Evolutionary conservation across 2,113 vertebrate genomes (phyloP).

Genomic region (Malurus elegans): DNA sequence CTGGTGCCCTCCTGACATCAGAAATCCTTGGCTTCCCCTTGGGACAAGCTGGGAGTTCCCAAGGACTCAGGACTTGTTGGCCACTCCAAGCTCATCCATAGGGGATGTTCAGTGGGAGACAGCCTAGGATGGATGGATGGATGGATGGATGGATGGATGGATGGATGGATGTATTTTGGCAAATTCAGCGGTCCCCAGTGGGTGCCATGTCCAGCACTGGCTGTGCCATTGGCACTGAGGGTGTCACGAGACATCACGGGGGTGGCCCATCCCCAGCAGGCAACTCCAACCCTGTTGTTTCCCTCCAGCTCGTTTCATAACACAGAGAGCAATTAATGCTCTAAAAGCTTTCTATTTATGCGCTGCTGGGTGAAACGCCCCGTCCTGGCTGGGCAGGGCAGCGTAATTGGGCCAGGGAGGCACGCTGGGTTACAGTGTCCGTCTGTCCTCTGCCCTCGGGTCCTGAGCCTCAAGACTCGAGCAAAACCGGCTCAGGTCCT

Average conservation of each 20-base stretch:
- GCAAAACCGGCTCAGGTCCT: neutral
- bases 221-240: neutral
- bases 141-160: too few species aligned
- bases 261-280: neutral
- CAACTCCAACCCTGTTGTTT: constrained; percentile 34
- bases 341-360: constrained; percentile 62
- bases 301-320: constrained; percentile 45
- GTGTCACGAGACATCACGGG: neutral
- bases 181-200: accelerated
- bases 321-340: constrained; percentile 54
- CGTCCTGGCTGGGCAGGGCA: constrained; percentile 34
- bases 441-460: constrained; percentile 17
- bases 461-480: neutral
- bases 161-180: neutral
- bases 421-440: constrained; percentile 13
- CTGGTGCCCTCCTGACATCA: neutral
- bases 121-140: too few species aligned
- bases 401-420: constrained; percentile 53
- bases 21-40: neutral
- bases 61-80: accelerated
- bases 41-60: neutral
- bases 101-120: neutral
- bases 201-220: neutral
- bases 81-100: neutral
- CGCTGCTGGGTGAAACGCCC: constrained; percentile 46